These are phyloP conservation scores for Cossypha niveicapilla DNA, from an alignment of 2,797 vertebrate species.

Conservation along the genomic window DNA sequence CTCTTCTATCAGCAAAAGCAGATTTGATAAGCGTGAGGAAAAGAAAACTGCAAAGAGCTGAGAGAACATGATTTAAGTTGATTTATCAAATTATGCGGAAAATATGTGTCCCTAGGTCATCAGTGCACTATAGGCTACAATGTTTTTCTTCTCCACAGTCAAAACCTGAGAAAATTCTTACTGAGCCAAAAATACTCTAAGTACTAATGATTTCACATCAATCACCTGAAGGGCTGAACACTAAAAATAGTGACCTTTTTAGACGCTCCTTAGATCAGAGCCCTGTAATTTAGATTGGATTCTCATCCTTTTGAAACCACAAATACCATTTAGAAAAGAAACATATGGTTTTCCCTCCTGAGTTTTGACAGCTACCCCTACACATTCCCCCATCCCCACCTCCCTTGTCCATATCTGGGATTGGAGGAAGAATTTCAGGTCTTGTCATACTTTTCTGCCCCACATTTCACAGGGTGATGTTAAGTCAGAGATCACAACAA, in stretches of 20 bases:
- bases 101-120: neutral
- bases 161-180: neutral
- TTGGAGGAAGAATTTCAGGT: neutral
- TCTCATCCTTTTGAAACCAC: neutral
- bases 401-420: neutral
- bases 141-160: neutral
- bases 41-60: neutral
- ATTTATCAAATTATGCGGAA: neutral
- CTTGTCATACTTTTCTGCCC: neutral
- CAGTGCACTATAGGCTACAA: neutral
- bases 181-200: neutral
- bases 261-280: neutral
- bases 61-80: neutral
- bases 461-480: neutral
- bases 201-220: neutral
- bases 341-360: accelerated
- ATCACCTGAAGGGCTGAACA: neutral
- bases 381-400: no score
- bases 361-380: neutral
- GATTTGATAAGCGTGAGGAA: neutral
- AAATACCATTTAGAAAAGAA: neutral
- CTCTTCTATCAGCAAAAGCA: neutral
- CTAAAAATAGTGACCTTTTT: neutral
- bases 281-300: neutral
- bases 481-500: neutral